phyloP scores from a whole-genome alignment of 2,113 vertebrate species.

The Chiloscyllium plagiosum region DNA sequence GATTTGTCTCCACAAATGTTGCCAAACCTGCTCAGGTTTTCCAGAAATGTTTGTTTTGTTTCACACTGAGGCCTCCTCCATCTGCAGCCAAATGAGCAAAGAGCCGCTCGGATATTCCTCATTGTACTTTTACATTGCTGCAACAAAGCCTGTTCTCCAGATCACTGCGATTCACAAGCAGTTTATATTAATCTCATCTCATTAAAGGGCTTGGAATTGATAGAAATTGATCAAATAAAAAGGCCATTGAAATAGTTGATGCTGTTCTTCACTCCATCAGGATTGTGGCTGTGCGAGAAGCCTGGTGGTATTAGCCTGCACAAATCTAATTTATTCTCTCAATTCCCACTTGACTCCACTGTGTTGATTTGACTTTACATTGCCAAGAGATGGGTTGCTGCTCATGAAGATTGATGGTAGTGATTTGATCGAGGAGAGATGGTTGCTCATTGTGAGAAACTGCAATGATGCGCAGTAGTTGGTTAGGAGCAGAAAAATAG shows the following conservation, averaged over 20 bases:
- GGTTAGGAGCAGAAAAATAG: background rate
- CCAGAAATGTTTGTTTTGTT: too few species aligned
- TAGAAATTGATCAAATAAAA: slow-evolving; percentile 1
- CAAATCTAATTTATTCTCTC: slow-evolving; percentile 14
- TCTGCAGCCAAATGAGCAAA: background rate
- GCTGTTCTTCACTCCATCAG: slow-evolving; percentile 4
- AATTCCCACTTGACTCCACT: background rate
- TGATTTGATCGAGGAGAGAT: background rate
- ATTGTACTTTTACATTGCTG: background rate
- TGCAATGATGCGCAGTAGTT: background rate
- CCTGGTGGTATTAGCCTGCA: background rate
- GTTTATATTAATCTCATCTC: background rate
- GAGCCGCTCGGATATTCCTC: background rate
- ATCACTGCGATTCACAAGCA: background rate
- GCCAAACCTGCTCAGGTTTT: too few species aligned
- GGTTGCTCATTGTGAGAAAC: background rate
- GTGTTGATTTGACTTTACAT: background rate
- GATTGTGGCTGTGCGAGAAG: too few species aligned
- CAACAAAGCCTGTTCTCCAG: background rate
- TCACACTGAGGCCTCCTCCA: background rate
- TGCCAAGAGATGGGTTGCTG: background rate
- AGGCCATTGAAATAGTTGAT: background rate
- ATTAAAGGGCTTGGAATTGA: background rate
- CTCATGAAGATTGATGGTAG: background rate
- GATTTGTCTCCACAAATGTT: too few species aligned